These are phyloP conservation scores for Speoplatyrhinus poulsoni DNA, from an alignment of 2,113 vertebrate species.

Conservation along the genomic window DNA sequence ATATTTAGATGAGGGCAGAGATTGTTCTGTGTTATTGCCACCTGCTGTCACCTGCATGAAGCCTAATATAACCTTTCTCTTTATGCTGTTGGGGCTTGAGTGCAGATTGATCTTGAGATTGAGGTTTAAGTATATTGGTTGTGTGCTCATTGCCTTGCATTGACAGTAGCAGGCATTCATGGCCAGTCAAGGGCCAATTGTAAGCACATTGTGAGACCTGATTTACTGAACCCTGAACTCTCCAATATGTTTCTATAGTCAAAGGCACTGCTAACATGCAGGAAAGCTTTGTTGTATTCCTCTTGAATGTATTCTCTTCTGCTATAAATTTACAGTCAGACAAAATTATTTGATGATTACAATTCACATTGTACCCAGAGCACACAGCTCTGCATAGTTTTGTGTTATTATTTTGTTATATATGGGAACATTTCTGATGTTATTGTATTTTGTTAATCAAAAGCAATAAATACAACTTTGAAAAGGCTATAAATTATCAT, in stretches of 20 bases:
- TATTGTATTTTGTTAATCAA: neutral
- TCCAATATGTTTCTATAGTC: neutral
- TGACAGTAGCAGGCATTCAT: conserved; percentile 10
- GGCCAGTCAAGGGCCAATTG: conserved; percentile 36
- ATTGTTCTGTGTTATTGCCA: neutral
- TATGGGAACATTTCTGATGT: neutral
- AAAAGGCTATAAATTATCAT: too few species aligned
- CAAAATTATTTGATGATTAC: too few species aligned
- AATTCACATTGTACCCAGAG: too few species aligned
- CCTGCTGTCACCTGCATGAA: conserved; percentile 30
- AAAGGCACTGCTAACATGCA: too few species aligned
- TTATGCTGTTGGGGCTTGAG: too few species aligned
- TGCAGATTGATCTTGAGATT: too few species aligned
- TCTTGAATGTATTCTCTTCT: neutral
- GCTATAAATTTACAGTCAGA: neutral
- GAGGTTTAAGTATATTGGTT: neutral
- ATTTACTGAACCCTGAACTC: conserved; percentile 6
- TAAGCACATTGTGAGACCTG: conserved; percentile 22
- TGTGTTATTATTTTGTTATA: too few species aligned
- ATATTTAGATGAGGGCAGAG: conserved; percentile 44
- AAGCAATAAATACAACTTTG: neutral
- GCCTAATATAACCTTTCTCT: neutral
- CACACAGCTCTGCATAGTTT: too few species aligned
- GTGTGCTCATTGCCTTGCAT: conserved; percentile 14
- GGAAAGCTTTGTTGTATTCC: too few species aligned